phyloP scores from a whole-genome alignment of 2,888 invertebrate species.

The Neoscelio sp. region DNA sequence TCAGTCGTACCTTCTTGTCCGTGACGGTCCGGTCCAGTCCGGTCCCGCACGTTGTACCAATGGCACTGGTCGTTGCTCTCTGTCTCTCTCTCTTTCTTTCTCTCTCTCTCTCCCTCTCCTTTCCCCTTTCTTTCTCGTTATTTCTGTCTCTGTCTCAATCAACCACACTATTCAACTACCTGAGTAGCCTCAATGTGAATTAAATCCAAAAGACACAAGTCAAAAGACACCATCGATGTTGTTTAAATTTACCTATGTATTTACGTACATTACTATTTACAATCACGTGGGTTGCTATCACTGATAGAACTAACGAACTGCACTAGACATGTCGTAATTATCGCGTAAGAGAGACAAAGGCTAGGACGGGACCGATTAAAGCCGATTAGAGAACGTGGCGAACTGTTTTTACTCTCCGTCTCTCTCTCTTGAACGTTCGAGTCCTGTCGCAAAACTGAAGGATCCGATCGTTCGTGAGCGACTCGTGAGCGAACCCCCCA shows the following conservation, averaged over 20 bases:
- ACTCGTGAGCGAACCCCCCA: conserved; percentile 68
- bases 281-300: conserved; percentile 26
- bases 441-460: conserved; percentile 81
- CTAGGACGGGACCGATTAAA: conserved; percentile 35
- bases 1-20: conserved; percentile 29
- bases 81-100: conserved; percentile 7
- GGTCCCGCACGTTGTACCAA: conserved; percentile 41
- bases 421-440: conserved; percentile 76
- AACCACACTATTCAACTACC: conserved; percentile 70
- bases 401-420: conserved; percentile 62
- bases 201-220: conserved; percentile 44
- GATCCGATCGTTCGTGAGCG: conserved; percentile 67
- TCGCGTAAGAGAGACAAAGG: conserved; percentile 34
- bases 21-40: conserved; percentile 33
- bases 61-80: conserved; percentile 45
- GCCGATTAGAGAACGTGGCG: conserved; percentile 44
- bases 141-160: conserved; percentile 31
- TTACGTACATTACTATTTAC: conserved; percentile 18
- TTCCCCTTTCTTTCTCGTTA: not conserved
- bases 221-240: conserved; percentile 70
- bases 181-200: conserved; percentile 65
- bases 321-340: conserved; percentile 50
- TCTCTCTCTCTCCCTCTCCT: conserved; percentile 12
- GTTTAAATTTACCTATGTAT: not conserved
- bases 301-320: conserved; percentile 24